Conservation (phyloP, 2,113 vertebrate species). For the Lanius ludovicianus region DNA sequence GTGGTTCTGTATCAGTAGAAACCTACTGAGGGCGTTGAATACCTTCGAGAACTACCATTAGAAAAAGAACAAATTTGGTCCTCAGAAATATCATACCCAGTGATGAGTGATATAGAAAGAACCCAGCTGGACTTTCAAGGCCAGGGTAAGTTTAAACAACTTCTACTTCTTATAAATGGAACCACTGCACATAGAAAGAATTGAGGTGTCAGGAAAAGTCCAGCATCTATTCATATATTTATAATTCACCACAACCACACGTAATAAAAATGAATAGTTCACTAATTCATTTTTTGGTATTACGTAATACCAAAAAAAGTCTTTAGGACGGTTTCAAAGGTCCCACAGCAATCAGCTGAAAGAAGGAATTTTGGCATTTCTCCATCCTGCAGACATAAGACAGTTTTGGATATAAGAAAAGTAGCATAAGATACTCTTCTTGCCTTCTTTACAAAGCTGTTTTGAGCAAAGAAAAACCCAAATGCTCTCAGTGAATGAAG, state of each 20-base stretch:
- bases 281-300: not conserved
- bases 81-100: not conserved
- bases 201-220: not conserved
- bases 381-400: not conserved
- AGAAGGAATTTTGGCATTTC: slow-evolving; percentile 4
- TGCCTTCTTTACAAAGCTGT: not conserved
- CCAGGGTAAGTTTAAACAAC: not conserved
- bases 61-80: not conserved
- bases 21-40: not conserved
- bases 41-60: not conserved
- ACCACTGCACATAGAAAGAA: not conserved
- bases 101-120: not conserved
- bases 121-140: not conserved
- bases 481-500: not conserved
- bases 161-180: not conserved
- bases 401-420: not conserved
- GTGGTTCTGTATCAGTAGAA: not conserved
- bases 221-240: not conserved
- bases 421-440: not conserved
- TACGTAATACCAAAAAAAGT: not conserved
- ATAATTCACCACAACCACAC: not conserved
- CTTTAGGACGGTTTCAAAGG: not conserved
- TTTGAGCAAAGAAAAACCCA: not conserved
- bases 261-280: slow-evolving; percentile 1
- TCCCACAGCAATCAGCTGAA: not conserved